A percentile compares a stretch with the other conserved stretches of the same genome.
Evolutionary conservation across 2,888 invertebrate genomes (phyloP).

Genomic region (Scaptomyza flava): DNA sequence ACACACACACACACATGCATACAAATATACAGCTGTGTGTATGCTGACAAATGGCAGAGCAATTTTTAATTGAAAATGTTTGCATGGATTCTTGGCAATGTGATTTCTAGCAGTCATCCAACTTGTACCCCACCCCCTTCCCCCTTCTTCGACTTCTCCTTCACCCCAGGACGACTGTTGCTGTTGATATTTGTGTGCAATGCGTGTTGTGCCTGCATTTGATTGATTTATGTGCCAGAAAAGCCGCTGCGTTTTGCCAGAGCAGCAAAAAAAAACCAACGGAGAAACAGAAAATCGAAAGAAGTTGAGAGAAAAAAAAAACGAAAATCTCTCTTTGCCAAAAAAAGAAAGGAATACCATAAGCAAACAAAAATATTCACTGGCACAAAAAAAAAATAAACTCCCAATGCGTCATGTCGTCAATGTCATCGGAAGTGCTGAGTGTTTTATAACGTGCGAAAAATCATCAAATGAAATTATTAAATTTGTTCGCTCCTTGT

Average conservation of each 20-base stretch:
- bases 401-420: slow-evolving; percentile 66
- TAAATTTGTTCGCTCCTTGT: slow-evolving; percentile 29
- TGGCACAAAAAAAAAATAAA: slow-evolving; percentile 57
- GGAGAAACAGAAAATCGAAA: slow-evolving; percentile 16
- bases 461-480: slow-evolving; percentile 70
- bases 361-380: slow-evolving; percentile 15
- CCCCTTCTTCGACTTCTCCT: not conserved
- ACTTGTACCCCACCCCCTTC: not conserved
- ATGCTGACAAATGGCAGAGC: slow-evolving; percentile 73
- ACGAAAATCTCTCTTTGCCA: slow-evolving; percentile 6
- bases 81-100: slow-evolving; percentile 76
- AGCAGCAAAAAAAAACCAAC: slow-evolving; percentile 21
- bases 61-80: slow-evolving; percentile 78
- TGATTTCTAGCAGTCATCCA: slow-evolving; percentile 42
- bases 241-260: slow-evolving; percentile 21
- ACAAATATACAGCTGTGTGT: slow-evolving; percentile 2
- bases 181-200: slow-evolving; percentile 49
- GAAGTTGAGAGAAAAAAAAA: slow-evolving; percentile 1
- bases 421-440: slow-evolving; percentile 44
- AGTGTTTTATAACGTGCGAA: slow-evolving; percentile 76
- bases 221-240: slow-evolving; percentile 68
- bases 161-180: not conserved
- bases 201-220: slow-evolving; percentile 73
- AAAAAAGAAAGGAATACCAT: not conserved
- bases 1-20: not conserved